phyloP scores from a whole-genome alignment of 2,113 vertebrate genomes.

The Marcusenius ussheri region DNA sequence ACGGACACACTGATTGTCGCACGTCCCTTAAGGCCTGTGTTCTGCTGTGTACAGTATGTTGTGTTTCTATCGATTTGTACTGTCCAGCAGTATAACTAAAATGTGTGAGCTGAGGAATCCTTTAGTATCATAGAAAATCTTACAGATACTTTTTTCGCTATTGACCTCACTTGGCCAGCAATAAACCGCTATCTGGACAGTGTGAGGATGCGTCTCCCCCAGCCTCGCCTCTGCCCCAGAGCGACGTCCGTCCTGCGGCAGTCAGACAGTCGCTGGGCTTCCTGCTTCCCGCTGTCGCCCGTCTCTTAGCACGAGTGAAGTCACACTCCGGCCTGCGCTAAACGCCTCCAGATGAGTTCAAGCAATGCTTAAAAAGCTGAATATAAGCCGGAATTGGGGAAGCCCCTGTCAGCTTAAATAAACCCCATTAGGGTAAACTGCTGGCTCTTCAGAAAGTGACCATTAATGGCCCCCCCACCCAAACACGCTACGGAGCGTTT shows the following conservation, averaged over 20 bases:
- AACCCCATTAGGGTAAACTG: not conserved
- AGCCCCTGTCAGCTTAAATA: not conserved
- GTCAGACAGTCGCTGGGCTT: not conserved
- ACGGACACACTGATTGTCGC: not conserved
- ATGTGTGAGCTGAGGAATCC: not conserved
- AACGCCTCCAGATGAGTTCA: not conserved
- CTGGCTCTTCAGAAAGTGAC: not conserved
- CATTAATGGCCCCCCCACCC: not conserved
- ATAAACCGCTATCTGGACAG: not conserved
- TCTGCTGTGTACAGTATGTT: not conserved
- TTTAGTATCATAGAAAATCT: not conserved
- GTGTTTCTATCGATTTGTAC: not conserved
- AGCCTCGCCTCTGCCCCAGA: not conserved
- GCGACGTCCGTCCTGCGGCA: not conserved
- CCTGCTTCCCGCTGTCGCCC: not conserved
- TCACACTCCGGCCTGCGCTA: not conserved
- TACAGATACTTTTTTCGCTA: not conserved
- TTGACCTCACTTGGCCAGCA: not conserved
- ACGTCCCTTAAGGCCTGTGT: not conserved
- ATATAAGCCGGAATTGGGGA: not conserved
- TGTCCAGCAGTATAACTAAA: not conserved
- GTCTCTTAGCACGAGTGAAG: not conserved
- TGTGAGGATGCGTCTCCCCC: not conserved
- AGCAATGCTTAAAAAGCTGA: not conserved
- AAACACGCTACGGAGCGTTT: not conserved